Percentiles rank a stretch among this genome's conserved stretches.
Evolutionary conservation across 2,113 vertebrate genomes (phyloP).

Genomic region (Crotalus horridus): DNA sequence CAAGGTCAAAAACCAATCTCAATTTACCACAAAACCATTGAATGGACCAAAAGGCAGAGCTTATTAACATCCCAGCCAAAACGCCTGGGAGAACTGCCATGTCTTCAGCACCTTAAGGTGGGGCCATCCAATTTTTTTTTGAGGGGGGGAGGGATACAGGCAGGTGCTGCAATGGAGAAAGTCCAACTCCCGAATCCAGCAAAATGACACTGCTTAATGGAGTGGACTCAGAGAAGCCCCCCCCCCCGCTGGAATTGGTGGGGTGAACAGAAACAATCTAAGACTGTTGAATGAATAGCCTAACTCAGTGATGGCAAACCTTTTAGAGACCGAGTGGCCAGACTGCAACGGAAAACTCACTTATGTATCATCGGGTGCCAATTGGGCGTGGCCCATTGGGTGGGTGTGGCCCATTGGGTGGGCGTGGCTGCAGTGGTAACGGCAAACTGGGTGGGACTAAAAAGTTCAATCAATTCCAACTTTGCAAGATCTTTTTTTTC

Average conservation of each 20-base stretch:
- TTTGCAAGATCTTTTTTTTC: too few species aligned
- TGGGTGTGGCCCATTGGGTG: too few species aligned
- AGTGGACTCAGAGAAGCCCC: not conserved
- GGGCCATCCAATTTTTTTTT: not conserved
- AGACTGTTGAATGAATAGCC: not conserved
- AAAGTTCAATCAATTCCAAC: too few species aligned
- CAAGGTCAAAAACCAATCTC: not conserved
- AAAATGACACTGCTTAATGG: not conserved
- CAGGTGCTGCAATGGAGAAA: not conserved
- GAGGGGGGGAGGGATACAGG: not conserved
- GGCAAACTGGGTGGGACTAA: too few species aligned
- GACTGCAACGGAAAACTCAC: too few species aligned
- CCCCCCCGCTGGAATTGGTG: not conserved
- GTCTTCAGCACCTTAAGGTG: not conserved
- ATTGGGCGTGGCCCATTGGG: too few species aligned
- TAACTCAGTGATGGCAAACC: too few species aligned
- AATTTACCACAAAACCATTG: not conserved
- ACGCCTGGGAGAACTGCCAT: not conserved
- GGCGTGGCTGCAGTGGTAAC: too few species aligned
- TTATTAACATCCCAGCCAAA: not conserved
- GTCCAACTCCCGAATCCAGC: not conserved
- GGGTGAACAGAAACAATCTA: not conserved
- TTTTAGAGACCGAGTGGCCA: too few species aligned
- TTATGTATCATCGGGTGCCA: too few species aligned
- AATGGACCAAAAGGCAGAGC: not conserved